Base-by-base conservation (phyloP, 2,888 invertebrate species). In the Acholoe squamosa region DNA sequence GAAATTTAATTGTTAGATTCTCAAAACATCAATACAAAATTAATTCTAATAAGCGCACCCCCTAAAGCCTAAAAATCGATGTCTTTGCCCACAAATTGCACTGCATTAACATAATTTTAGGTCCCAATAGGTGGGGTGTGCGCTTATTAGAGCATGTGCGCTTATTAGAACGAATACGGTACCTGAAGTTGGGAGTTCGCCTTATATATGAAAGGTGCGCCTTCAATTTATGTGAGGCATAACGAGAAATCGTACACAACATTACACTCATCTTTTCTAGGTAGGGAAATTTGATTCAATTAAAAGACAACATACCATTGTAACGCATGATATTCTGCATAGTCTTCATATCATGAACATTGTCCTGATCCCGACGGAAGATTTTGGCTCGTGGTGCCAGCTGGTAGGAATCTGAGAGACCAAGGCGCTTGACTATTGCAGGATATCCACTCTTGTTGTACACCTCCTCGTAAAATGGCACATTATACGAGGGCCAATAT, bases 401-500 rank as follows among this genome's bases (percentile, higher is more conserved):
- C 90, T 95, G 94, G 92, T 96, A 95, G 0, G 95, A 93, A 89
- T 93, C 94, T 54, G 94, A 94, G 16, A 92, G 89, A 7, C 96
- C 96, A 90, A 93, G 93, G 67, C 93, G 90, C 12, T 92, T 91
- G 7, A 94, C 95, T 89, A 94, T 91, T 0, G 92, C 94, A 22
- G 94, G 94, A 91, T 95, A 95, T 0, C 95, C 96, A 93, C 95
- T 95, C 91, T 91, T 92, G 90, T 95, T 93, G 93, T 95, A 96
- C 14, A 96, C 93, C 88, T 92, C 92, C 92, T 95, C 94, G 92
- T 94, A 95, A 92, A 94, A 95, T 31, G 95, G 95, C 16, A 95
- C 94, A 92, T 95, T 95, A 92, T 95, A 95, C 5, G 95, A 95
- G 33, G 95, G 94, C 94, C 95, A 95, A 91, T 95, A 95, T 33